phyloP scores from a whole-genome alignment of 2,797 vertebrate species.

The Lithobates sylvaticus region DNA sequence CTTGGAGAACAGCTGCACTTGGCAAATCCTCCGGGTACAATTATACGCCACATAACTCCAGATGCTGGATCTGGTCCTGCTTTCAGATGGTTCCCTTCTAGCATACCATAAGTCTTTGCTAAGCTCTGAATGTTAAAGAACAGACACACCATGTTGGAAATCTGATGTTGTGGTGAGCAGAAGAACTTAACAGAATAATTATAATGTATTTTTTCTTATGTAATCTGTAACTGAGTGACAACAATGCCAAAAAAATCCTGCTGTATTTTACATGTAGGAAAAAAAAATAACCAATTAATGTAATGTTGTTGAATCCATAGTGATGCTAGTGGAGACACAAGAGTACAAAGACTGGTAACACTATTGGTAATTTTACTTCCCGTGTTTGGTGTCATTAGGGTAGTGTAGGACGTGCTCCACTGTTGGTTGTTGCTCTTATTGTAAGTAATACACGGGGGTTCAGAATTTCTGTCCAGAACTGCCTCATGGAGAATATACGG shows the following conservation, averaged over 20 bases:
- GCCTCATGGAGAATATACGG: too few species aligned
- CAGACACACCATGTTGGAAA: neutral
- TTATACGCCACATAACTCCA: constrained; percentile 39
- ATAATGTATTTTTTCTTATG: neutral
- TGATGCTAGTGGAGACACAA: neutral
- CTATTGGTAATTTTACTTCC: too few species aligned
- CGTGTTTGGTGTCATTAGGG: neutral
- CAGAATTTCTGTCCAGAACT: too few species aligned
- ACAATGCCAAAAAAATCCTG: neutral
- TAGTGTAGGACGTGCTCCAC: neutral
- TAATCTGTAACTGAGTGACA: neutral
- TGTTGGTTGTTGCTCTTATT: too few species aligned
- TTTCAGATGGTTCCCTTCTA: constrained; percentile 21
- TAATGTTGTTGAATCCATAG: too few species aligned
- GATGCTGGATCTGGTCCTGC: constrained; percentile 18
- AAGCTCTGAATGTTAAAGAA: constrained; percentile 7
- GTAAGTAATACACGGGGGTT: too few species aligned
- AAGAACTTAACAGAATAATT: neutral
- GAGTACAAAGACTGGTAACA: neutral
- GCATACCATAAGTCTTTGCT: neutral
- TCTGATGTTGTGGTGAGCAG: neutral
- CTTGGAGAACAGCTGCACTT: constrained; percentile 21
- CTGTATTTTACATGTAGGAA: too few species aligned
- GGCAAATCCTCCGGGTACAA: constrained; percentile 38
- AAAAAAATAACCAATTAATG: too few species aligned